Percentiles rank a stretch among this genome's conserved stretches.
Evolutionary conservation across 1,140 invertebrate genomes (phyloP).

Genomic region (Lerema accius): DNA sequence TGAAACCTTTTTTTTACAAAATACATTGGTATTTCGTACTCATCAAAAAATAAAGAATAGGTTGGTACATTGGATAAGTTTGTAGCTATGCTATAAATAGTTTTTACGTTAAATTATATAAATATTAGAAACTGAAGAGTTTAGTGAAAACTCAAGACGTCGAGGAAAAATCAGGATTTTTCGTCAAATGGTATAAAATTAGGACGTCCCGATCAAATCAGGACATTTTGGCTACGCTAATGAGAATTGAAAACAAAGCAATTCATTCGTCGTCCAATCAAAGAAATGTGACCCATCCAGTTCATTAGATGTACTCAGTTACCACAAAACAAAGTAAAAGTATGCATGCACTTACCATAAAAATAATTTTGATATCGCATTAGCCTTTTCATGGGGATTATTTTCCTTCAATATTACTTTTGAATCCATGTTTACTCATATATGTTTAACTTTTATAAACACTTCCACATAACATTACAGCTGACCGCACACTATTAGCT

Average conservation of each 20-base stretch:
- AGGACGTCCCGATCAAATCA: too few relatives aligned
- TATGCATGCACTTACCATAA: conserved; percentile 76
- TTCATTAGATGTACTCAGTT: not conserved
- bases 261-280: conserved; percentile 1
- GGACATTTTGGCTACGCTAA: not conserved
- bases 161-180: too few relatives aligned
- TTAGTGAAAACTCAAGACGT: too few relatives aligned
- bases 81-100: too few relatives aligned
- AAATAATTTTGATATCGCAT: conserved; percentile 68
- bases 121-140: too few relatives aligned
- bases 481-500: not conserved
- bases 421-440: conserved; percentile 60
- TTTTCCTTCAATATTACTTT: conserved; percentile 71
- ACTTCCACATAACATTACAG: not conserved
- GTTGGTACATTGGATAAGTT: too few relatives aligned
- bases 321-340: too few relatives aligned
- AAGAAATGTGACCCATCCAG: not conserved
- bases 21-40: too few relatives aligned
- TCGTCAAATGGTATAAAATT: too few relatives aligned
- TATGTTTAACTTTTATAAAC: not conserved
- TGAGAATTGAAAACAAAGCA: conserved; percentile 12
- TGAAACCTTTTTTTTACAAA: too few relatives aligned
- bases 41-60: too few relatives aligned
- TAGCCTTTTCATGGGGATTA: conserved; percentile 70
- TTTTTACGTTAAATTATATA: too few relatives aligned